These are phyloP conservation scores for Caenorhabditis tropicalis DNA, from an alignment of 1,140 invertebrate genomes.

Conservation along the genomic window DNA sequence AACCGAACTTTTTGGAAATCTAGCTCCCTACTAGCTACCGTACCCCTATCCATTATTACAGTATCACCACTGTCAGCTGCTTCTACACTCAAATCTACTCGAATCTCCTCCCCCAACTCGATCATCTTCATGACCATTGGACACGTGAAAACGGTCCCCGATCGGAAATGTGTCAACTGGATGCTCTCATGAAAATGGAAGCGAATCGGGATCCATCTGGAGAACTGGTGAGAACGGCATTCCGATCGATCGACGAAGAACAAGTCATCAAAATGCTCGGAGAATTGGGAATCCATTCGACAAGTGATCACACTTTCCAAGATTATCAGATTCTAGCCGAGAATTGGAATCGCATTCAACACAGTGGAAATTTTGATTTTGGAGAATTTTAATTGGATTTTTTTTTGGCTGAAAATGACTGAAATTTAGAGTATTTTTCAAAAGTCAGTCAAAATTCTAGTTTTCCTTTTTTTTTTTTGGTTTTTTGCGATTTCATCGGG, in stretches of 20 bases:
- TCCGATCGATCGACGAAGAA: constrained; percentile 33
- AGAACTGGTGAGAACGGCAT: neutral
- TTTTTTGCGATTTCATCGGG: no score
- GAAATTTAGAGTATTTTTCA: no score
- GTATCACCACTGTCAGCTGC: neutral
- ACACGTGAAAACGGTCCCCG: neutral
- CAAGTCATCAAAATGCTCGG: neutral
- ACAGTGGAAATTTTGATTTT: neutral
- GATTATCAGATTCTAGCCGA: constrained; percentile 36
- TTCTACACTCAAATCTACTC: constrained; percentile 29
- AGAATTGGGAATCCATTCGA: constrained; percentile 10
- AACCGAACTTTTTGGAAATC: no score
- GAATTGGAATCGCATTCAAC: neutral
- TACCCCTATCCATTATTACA: neutral
- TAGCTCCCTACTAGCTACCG: no score
- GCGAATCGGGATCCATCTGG: constrained; percentile 3
- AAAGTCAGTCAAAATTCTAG: no score
- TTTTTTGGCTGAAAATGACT: neutral
- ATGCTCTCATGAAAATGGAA: neutral
- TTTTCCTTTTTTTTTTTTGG: no score
- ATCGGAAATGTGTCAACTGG: neutral
- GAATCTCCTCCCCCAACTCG: neutral
- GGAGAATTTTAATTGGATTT: neutral
- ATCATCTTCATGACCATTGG: neutral
- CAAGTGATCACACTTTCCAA: constrained; percentile 5